phyloP scores from a whole-genome alignment of 1,140 invertebrate species.

The Panagrolaimus sp. region DNA sequence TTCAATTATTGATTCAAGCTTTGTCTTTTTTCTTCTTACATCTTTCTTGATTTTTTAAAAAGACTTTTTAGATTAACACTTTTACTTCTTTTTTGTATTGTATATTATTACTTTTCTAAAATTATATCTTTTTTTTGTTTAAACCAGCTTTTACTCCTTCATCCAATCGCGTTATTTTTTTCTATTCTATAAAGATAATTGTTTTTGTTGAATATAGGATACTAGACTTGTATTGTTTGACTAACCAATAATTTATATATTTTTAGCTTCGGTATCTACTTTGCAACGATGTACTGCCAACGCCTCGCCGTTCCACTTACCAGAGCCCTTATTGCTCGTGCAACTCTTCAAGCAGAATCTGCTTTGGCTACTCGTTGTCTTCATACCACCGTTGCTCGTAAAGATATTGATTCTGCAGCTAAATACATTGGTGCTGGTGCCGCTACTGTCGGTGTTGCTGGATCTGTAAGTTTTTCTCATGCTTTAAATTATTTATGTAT shows the following conservation, averaged over 20 bases:
- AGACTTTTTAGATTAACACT: not conserved
- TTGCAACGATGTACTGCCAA: constrained; percentile 40
- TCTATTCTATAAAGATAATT: too few relatives aligned
- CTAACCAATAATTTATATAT: too few relatives aligned
- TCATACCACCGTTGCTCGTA: constrained; percentile 80
- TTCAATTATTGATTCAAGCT: not conserved
- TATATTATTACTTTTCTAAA: not conserved
- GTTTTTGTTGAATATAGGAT: too few relatives aligned
- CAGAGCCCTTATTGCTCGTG: constrained; percentile 37
- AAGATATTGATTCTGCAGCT: constrained; percentile 98
- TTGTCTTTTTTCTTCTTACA: not conserved
- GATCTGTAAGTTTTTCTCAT: constrained; percentile 65
- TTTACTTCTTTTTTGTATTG: not conserved
- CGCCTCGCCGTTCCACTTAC: constrained; percentile 45
- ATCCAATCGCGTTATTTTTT: too few relatives aligned
- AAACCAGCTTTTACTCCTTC: not conserved
- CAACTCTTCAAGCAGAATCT: constrained; percentile 34
- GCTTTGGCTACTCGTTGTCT: constrained; percentile 60
- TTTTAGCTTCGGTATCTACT: constrained; percentile 5
- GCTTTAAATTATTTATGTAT: not conserved
- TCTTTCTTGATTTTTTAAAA: not conserved
- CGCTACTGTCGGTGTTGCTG: constrained; percentile 97
- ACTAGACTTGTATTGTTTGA: too few relatives aligned
- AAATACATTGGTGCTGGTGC: constrained; percentile 99
- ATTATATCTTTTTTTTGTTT: not conserved